phyloP scores from a whole-genome alignment of 2,888 invertebrate genomes.

The Cephonodes hylas region DNA sequence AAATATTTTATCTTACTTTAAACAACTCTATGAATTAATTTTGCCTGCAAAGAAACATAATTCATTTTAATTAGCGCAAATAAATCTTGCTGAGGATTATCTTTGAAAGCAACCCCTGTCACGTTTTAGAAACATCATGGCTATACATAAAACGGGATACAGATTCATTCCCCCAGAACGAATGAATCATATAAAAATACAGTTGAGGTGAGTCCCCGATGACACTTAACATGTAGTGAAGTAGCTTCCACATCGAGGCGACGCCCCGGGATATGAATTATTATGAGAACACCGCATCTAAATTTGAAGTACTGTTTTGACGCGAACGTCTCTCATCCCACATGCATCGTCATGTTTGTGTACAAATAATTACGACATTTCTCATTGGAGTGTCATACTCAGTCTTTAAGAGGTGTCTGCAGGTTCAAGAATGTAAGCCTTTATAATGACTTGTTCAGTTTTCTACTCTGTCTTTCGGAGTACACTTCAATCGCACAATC shows the following conservation, averaged over 20 bases:
- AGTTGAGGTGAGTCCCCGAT: slow-evolving; percentile 50
- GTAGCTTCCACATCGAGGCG: slow-evolving; percentile 51
- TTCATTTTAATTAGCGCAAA: background rate
- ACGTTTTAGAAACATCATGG: background rate
- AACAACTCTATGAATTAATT: background rate
- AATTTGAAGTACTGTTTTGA: slow-evolving; percentile 56
- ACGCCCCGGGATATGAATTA: slow-evolving; percentile 59
- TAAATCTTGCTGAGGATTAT: background rate
- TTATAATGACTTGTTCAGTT: slow-evolving; percentile 8
- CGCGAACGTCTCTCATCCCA: slow-evolving; percentile 40
- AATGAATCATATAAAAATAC: slow-evolving; percentile 53
- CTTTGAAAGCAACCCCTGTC: background rate
- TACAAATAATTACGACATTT: slow-evolving; percentile 72
- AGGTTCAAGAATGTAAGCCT: slow-evolving; percentile 22
- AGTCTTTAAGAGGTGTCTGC: slow-evolving; percentile 38
- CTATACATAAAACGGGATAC: background rate
- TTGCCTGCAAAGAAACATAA: background rate
- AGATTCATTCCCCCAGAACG: slow-evolving; percentile 23
- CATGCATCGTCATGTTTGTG: slow-evolving; percentile 31
- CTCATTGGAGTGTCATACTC: slow-evolving; percentile 55
- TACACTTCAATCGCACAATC: background rate
- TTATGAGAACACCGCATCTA: slow-evolving; percentile 38
- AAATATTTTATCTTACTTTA: background rate
- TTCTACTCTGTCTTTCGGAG: background rate
- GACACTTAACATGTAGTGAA: slow-evolving; percentile 63